Conservation (phyloP, 2,888 invertebrate genomes). For the Colletes collaris region DNA sequence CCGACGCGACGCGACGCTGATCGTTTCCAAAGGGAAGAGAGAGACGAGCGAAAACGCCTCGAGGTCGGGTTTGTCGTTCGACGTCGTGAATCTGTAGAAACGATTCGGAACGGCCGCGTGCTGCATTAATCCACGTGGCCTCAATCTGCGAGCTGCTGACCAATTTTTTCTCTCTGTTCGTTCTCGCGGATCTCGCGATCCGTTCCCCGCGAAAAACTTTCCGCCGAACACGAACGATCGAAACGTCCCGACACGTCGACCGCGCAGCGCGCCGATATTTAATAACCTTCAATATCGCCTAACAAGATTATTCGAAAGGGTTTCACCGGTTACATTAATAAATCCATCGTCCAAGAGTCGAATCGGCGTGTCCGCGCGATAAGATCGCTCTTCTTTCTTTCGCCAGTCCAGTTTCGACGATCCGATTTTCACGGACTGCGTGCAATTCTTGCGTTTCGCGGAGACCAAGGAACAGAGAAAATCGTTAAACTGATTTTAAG, state of each 20-base stretch:
- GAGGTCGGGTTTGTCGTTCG: slow-evolving; percentile 51
- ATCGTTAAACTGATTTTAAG: too few relatives aligned
- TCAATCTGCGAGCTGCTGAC: slow-evolving; percentile 59
- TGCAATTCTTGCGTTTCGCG: not conserved
- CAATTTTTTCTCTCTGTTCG: slow-evolving; percentile 35
- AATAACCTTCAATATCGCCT: slow-evolving; percentile 80
- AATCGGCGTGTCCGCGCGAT: slow-evolving; percentile 59
- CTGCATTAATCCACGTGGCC: slow-evolving; percentile 65
- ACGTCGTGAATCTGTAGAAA: slow-evolving; percentile 63
- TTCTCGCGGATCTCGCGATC: too few relatives aligned
- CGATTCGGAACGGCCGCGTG: slow-evolving; percentile 63
- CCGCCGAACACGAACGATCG: slow-evolving; percentile 61
- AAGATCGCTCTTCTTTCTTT: slow-evolving; percentile 53
- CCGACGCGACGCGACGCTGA: slow-evolving; percentile 16
- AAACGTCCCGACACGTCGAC: slow-evolving; percentile 50
- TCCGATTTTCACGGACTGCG: slow-evolving; percentile 1
- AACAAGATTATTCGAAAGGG: slow-evolving; percentile 80
- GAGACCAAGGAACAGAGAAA: too few relatives aligned
- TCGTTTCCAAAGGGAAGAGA: slow-evolving; percentile 25
- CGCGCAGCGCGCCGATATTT: slow-evolving; percentile 72
- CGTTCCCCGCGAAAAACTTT: slow-evolving; percentile 4
- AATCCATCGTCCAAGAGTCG: slow-evolving; percentile 69
- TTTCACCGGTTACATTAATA: slow-evolving; percentile 80
- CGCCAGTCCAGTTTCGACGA: slow-evolving; percentile 28
- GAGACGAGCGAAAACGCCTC: slow-evolving; percentile 25